Percentiles rank a stretch among this genome's conserved stretches.
These are phyloP conservation scores for Drosophila prolongata DNA, from an alignment of 2,888 invertebrate genomes.

Conservation along the genomic window DNA sequence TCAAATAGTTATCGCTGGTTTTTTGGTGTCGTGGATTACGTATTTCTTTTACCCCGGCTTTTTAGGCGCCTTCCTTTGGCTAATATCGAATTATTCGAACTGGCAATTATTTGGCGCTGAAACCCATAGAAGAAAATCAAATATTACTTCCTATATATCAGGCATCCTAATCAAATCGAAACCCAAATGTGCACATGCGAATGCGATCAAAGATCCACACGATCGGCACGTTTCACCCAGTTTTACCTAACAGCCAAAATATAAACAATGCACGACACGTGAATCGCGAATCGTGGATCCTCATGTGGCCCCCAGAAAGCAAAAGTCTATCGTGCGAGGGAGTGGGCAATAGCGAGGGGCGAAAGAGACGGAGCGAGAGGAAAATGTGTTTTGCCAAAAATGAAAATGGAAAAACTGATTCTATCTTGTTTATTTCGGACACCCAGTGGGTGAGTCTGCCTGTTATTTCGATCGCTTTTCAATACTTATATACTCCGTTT, in stretches of 20 bases:
- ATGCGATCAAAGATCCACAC: conserved; percentile 3
- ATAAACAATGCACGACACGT: conserved; percentile 33
- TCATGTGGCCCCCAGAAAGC: conserved; percentile 21
- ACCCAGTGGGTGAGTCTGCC: conserved; percentile 15
- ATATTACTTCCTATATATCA: not conserved
- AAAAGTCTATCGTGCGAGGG: conserved; percentile 7
- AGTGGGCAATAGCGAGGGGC: not conserved
- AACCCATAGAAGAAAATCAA: conserved; percentile 2
- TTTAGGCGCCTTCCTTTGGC: not conserved
- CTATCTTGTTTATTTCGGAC: conserved; percentile 43
- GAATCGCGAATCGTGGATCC: conserved; percentile 11
- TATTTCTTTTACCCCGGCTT: not conserved
- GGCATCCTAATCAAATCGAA: not conserved
- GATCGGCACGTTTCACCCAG: conserved; percentile 36
- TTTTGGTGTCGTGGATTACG: conserved; percentile 13
- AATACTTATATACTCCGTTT: conserved; percentile 10
- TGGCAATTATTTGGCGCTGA: not conserved
- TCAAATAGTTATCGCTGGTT: conserved; percentile 67
- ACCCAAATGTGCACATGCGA: conserved; percentile 5
- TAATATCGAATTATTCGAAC: not conserved
- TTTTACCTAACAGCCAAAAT: conserved; percentile 22
- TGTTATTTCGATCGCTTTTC: conserved; percentile 22
- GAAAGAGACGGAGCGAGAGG: not conserved
- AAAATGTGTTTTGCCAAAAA: conserved; percentile 23
- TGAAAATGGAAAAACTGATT: conserved; percentile 32